Conservation (phyloP, 2,888 invertebrate species). For the Aporophyla nigra region DNA sequence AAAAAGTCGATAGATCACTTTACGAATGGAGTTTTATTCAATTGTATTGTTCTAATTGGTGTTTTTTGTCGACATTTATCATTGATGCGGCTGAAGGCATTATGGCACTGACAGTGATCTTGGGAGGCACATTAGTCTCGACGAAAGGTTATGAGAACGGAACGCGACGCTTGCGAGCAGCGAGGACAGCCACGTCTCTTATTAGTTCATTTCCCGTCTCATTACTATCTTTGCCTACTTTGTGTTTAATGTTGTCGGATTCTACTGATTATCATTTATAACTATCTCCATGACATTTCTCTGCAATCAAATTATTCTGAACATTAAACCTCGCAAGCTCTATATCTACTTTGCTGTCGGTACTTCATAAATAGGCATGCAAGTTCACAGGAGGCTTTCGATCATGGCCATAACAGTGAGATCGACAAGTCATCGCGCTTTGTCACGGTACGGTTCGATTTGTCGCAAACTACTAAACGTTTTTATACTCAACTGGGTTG, state of each 20-base stretch:
- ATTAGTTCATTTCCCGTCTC: slow-evolving; percentile 56
- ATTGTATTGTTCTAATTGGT: slow-evolving; percentile 83
- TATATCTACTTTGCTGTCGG: slow-evolving; percentile 18
- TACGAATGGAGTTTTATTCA: slow-evolving; percentile 74
- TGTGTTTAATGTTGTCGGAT: slow-evolving; percentile 25
- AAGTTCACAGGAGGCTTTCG: slow-evolving; percentile 61
- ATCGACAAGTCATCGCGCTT: slow-evolving; percentile 80
- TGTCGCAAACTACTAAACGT: slow-evolving; percentile 72
- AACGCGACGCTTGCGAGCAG: slow-evolving; percentile 42
- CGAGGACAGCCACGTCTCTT: slow-evolving; percentile 47
- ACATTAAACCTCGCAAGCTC: neutral
- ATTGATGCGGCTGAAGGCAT: slow-evolving; percentile 71
- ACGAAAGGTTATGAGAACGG: slow-evolving; percentile 75
- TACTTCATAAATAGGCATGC: slow-evolving; percentile 41
- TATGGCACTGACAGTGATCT: slow-evolving; percentile 78
- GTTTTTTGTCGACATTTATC: slow-evolving; percentile 79
- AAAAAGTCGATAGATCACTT: slow-evolving; percentile 71
- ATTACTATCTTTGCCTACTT: slow-evolving; percentile 38
- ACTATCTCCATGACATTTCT: slow-evolving; percentile 23
- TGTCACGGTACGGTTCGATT: slow-evolving; percentile 75
- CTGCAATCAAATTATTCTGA: slow-evolving; percentile 12
- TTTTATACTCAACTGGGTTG: slow-evolving; percentile 46
- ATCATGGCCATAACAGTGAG: slow-evolving; percentile 72
- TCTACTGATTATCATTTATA: slow-evolving; percentile 37
- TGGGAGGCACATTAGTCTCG: slow-evolving; percentile 73